phyloP scores from a whole-genome alignment of 2,888 invertebrate genomes.

The Ryuthela nishihirai region DNA sequence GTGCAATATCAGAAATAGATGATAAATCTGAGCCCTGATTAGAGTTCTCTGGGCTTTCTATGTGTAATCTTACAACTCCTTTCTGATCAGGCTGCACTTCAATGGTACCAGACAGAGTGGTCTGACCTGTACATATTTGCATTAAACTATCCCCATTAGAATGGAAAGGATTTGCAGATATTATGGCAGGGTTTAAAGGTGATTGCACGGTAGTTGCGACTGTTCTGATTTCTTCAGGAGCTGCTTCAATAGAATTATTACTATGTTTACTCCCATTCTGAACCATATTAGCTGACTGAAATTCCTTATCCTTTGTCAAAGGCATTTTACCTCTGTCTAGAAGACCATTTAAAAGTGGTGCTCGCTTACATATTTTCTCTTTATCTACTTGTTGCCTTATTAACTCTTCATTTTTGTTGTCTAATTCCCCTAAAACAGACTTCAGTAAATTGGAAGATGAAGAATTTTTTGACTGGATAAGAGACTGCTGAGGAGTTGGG shows the following conservation, averaged over 20 bases:
- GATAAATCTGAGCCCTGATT: slow-evolving; percentile 36
- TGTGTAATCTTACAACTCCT: slow-evolving; percentile 31
- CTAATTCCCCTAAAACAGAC: slow-evolving; percentile 24
- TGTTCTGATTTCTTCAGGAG: slow-evolving; percentile 14
- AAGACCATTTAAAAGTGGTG: slow-evolving; percentile 43
- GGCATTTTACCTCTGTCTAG: slow-evolving; percentile 42
- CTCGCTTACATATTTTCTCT: slow-evolving; percentile 40
- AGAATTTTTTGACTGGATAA: slow-evolving; percentile 11
- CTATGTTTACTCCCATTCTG: slow-evolving; percentile 25
- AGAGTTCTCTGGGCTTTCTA: slow-evolving; percentile 34
- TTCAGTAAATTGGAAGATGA: slow-evolving; percentile 16
- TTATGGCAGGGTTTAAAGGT: slow-evolving; percentile 5
- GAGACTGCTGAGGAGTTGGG: slow-evolving; percentile 6
- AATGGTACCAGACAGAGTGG: slow-evolving; percentile 28
- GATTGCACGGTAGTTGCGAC: slow-evolving; percentile 22
- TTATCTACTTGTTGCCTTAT: slow-evolving; percentile 13
- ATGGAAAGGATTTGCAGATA: slow-evolving; percentile 21
- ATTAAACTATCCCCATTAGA: slow-evolving; percentile 21
- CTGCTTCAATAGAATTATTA: slow-evolving; percentile 6
- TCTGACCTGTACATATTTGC: slow-evolving; percentile 27
- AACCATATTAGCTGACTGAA: slow-evolving; percentile 4
- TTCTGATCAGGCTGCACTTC: slow-evolving; percentile 34
- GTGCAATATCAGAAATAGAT: slow-evolving; percentile 36
- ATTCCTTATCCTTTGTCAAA: slow-evolving; percentile 2
- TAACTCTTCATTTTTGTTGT: slow-evolving; percentile 7